These are phyloP conservation scores for Cyclura pinguis DNA, from an alignment of 2,797 vertebrate species.

Conservation along the genomic window DNA sequence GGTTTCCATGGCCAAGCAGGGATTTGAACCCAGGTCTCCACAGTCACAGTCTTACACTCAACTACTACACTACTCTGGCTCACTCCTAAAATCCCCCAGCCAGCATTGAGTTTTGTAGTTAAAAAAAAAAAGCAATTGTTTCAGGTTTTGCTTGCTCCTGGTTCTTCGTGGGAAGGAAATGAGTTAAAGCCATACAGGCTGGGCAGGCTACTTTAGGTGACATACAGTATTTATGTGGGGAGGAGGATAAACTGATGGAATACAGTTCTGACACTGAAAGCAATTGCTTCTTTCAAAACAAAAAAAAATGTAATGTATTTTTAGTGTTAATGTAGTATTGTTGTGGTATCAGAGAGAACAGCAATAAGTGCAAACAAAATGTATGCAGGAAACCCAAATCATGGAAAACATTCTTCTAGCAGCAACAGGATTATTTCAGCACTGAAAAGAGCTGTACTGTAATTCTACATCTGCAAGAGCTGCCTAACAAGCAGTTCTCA, in stretches of 20 bases:
- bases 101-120: too few species aligned
- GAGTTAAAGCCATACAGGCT: not conserved
- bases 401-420: not conserved
- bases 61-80: too few species aligned
- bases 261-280: not conserved
- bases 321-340: not conserved
- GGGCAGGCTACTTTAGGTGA: not conserved
- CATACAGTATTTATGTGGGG: not conserved
- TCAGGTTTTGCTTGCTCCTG: not conserved
- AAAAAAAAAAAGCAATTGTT: too few species aligned
- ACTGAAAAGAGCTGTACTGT: not conserved
- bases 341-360: not conserved
- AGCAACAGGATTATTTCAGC: not conserved
- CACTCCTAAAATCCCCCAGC: too few species aligned
- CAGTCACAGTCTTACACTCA: too few species aligned
- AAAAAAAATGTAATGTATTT: not conserved
- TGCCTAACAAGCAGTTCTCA: not conserved
- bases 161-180: not conserved
- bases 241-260: not conserved
- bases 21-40: too few species aligned
- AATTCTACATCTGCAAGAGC: not conserved
- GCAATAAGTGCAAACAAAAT: not conserved
- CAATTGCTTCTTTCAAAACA: not conserved
- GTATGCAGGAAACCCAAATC: not conserved
- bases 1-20: too few species aligned